Percentiles rank a stretch among this genome's conserved stretches.
Evolutionary conservation across 2,113 vertebrate genomes (phyloP).

Genomic region (Gymnocephalus cernua): DNA sequence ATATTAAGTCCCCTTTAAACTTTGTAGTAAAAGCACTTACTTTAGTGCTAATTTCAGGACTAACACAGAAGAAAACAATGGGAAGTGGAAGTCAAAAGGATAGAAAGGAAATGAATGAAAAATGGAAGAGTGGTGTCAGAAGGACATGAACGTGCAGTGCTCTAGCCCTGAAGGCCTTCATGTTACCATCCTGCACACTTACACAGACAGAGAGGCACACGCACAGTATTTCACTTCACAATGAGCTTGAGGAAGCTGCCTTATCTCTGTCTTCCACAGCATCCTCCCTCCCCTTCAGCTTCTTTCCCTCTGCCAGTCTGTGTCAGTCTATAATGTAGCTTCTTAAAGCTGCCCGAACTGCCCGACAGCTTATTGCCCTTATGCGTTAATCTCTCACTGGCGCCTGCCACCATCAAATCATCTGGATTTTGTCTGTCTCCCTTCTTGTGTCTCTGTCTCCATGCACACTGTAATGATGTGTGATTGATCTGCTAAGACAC

Average conservation of each 20-base stretch:
- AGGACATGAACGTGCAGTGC: background rate
- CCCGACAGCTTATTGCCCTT: slow-evolving; percentile 51
- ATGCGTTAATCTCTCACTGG: slow-evolving; percentile 32
- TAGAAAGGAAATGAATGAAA: background rate
- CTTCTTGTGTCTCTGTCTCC: background rate
- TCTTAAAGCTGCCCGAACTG: slow-evolving; percentile 35
- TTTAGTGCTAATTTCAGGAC: background rate
- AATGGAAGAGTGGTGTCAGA: background rate
- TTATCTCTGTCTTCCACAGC: slow-evolving; percentile 66
- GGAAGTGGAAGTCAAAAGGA: background rate
- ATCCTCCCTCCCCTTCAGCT: slow-evolving; percentile 43
- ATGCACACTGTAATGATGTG: background rate
- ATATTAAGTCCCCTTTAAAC: background rate
- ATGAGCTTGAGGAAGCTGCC: slow-evolving; percentile 69
- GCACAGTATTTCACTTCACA: slow-evolving; percentile 42
- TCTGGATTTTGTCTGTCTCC: slow-evolving; percentile 32
- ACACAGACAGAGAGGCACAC: slow-evolving; percentile 1
- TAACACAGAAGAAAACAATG: background rate
- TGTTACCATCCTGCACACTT: slow-evolving; percentile 10
- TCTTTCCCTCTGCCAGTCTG: slow-evolving; percentile 25
- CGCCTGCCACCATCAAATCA: slow-evolving; percentile 46
- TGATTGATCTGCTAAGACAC: background rate
- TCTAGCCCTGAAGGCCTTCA: background rate
- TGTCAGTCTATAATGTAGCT: slow-evolving; percentile 35
- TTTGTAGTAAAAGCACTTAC: background rate